Conservation (phyloP, 92 coral and sea anemone genomes). For the Pocillopora meandrina region DNA sequence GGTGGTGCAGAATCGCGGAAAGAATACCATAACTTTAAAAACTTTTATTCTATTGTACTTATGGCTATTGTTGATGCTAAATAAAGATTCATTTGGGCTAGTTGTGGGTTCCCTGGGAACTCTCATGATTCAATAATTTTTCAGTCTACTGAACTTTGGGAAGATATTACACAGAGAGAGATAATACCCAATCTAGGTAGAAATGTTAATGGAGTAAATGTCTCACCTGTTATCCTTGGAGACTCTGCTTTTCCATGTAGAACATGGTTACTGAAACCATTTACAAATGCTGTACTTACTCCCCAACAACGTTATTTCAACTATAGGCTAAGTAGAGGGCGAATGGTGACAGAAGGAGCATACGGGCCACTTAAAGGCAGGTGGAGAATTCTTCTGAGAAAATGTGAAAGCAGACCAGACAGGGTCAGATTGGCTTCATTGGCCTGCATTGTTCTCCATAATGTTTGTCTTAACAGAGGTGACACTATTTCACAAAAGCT, state of each 20-base stretch:
- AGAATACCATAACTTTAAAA: too few species aligned
- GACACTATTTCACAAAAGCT: constrained; percentile 51
- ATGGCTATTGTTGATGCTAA: constrained; percentile 68
- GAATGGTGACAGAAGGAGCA: constrained; percentile 32
- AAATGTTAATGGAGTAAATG: too few species aligned
- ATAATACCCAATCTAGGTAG: constrained; percentile 27
- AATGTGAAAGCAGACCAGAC: constrained; percentile 64
- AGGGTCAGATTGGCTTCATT: constrained; percentile 41
- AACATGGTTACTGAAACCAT: constrained; percentile 29
- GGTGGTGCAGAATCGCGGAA: too few species aligned
- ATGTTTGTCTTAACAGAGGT: constrained; percentile 48
- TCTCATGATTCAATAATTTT: too few species aligned
- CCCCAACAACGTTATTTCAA: constrained; percentile 1
- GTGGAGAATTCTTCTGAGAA: constrained; percentile 62
- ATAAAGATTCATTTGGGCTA: too few species aligned
- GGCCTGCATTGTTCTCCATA: constrained; percentile 66
- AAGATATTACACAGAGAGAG: constrained; percentile 28
- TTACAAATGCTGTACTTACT: constrained; percentile 58
- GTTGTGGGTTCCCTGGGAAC: too few species aligned
- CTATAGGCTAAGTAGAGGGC: too few species aligned
- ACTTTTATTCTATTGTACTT: constrained; percentile 34
- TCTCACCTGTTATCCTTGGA: too few species aligned
- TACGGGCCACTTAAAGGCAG: constrained; percentile 68
- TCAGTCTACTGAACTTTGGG: constrained; percentile 25
- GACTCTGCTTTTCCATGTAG: too few species aligned